A percentile compares a stretch with the other conserved stretches of the same genome.
phyloP scores from a whole-genome alignment of 2,113 vertebrate genomes.

The Bolborhynchus lineola region DNA sequence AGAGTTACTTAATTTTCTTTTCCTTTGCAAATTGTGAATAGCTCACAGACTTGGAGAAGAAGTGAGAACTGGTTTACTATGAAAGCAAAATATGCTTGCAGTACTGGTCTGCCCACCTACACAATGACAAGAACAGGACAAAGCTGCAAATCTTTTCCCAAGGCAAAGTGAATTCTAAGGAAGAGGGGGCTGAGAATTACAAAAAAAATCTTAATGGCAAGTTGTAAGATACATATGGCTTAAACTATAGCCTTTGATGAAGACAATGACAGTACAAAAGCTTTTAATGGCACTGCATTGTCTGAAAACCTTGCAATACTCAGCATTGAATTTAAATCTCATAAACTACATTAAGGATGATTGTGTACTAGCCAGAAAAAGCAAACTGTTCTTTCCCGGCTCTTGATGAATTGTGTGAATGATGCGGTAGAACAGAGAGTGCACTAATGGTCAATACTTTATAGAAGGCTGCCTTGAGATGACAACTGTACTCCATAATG shows the following conservation, averaged over 20 bases:
- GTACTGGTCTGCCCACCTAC: background rate
- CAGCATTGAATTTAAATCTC: conserved; percentile 18
- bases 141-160: background rate
- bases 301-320: background rate
- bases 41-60: background rate
- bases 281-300: background rate
- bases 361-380: conserved; percentile 17
- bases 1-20: background rate
- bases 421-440: background rate
- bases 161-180: background rate
- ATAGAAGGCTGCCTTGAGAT: background rate
- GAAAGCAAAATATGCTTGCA: background rate
- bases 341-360: conserved; percentile 33
- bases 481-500: background rate
- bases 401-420: conserved; percentile 31
- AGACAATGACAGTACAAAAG: background rate
- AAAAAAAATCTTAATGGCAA: background rate
- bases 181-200: background rate
- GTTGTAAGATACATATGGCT: background rate
- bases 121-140: background rate
- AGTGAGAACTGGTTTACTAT: background rate
- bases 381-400: background rate
- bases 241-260: background rate
- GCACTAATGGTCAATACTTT: background rate
- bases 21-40: background rate